A percentile compares a stretch with the other conserved stretches of the same genome.
phyloP scores from a whole-genome alignment of 2,113 vertebrate species.

The Tyrannus savana region DNA sequence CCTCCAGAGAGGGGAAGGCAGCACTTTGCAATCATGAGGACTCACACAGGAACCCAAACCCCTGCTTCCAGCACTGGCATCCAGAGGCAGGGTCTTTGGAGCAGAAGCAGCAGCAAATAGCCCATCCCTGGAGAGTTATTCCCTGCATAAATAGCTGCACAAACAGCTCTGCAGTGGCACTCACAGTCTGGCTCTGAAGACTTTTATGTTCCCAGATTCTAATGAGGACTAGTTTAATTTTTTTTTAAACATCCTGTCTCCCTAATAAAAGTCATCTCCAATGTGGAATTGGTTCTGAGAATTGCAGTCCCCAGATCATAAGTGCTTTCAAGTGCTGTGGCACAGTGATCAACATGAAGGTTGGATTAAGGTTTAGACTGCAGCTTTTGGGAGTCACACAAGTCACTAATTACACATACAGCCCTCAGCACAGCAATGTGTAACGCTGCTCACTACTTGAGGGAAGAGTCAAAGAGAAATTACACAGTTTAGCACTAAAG shows the following conservation, averaged over 20 bases:
- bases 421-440: background rate
- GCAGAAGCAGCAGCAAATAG: background rate
- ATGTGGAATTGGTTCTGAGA: background rate
- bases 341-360: background rate
- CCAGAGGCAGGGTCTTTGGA: background rate
- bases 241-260: conserved; percentile 3
- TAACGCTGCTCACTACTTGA: background rate
- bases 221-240: conserved; percentile 13
- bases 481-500: background rate
- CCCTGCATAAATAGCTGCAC: conserved; percentile 35
- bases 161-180: conserved; percentile 33
- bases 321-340: background rate
- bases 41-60: background rate
- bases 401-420: conserved; percentile 15
- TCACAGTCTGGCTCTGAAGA: conserved; percentile 2
- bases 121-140: background rate
- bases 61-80: background rate
- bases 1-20: background rate
- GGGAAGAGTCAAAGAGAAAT: background rate
- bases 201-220: conserved; percentile 24
- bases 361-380: conserved; percentile 18
- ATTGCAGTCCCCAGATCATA: background rate
- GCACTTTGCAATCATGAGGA: background rate
- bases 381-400: background rate
- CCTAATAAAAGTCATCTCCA: background rate